Base-by-base conservation (phyloP, 2,113 vertebrate genomes). In the Pituophis catenifer region DNA sequence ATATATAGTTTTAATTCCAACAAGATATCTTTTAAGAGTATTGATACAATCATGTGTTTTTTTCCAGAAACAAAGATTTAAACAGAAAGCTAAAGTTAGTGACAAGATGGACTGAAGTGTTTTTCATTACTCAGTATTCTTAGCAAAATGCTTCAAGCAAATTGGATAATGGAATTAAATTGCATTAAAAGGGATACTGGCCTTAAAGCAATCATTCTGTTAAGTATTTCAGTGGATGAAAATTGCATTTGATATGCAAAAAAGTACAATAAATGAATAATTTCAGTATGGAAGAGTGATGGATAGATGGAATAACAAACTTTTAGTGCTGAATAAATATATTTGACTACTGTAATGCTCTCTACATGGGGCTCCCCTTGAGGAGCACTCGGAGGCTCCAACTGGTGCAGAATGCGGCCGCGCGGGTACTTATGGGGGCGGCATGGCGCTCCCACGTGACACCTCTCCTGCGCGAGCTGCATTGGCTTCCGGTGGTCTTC, bases 151-250 rank as follows among this genome's bases (percentile, higher is more conserved):
- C 91, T 95, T 96, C 93, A 91, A 95, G 94, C 93, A 97, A 97
- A 96, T 95, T 95, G 93, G 4, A 2, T 97, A 97, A 97, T 96
- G 92, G 85, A 96, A 95, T 92, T 95, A 95, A 97, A 97, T 97
- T 96, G 90, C 91, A 90, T 97, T 96, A 95, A 89, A 70, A 86
- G 91, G 94, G 44, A 90, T 94, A 24, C 89, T 96, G 94, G 91
- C 91, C 95, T 97, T 95, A 92, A 95, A 97, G 93, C 65, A 85
- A 94, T 97, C 91, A 96, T 96, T 96, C 93, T 95, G 9, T 95
- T 96, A 93, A 89, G 55, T 91, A 54, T 96, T 96, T 91, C 96
- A 93, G 97, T 97, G 96, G 96, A 96, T 95, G 17, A 93, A 93
- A 96, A 94, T 94, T 95, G 33, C 62, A 75, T 96, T 96, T 96